Evolutionary conservation across 1,140 invertebrate genomes (phyloP).

Genomic region (Diachasmimorpha longicaudata): DNA sequence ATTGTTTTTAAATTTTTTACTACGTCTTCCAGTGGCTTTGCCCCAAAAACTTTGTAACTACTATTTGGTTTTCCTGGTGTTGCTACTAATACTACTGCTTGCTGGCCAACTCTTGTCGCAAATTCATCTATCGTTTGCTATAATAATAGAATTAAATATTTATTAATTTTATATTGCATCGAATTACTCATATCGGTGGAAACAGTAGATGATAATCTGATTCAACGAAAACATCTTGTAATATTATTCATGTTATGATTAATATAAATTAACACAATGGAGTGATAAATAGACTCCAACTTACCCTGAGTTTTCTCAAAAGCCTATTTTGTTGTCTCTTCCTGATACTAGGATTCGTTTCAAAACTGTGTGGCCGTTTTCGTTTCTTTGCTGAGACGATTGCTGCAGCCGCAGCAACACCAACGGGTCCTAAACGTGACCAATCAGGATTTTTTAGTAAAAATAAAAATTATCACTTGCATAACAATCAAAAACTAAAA

Average conservation of each 20-base stretch:
- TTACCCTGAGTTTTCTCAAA: slow-evolving; percentile 83
- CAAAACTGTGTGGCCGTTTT: slow-evolving; percentile 94
- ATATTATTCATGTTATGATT: too few relatives aligned
- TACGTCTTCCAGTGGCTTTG: slow-evolving; percentile 95
- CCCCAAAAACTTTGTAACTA: slow-evolving; percentile 96
- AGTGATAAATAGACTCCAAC: slow-evolving; percentile 33
- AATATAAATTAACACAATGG: background rate
- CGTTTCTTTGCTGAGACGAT: slow-evolving; percentile 96
- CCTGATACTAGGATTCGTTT: slow-evolving; percentile 96
- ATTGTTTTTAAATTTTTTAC: slow-evolving; percentile 87
- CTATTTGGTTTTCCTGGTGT: slow-evolving; percentile 96
- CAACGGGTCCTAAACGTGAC: slow-evolving; percentile 79
- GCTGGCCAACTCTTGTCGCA: slow-evolving; percentile 95
- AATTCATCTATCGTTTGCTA: slow-evolving; percentile 98
- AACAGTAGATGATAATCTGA: too few relatives aligned
- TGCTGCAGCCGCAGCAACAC: slow-evolving; percentile 94
- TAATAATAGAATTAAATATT: slow-evolving; percentile 37
- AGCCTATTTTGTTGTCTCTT: slow-evolving; percentile 96
- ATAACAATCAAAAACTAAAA: background rate
- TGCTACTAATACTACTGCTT: slow-evolving; percentile 93
- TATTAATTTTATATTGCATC: slow-evolving; percentile 11
- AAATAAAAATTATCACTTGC: background rate
- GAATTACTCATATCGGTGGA: too few relatives aligned
- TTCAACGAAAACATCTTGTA: too few relatives aligned
- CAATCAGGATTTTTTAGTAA: background rate